These are phyloP conservation scores for Sminthurides bifidus DNA, from an alignment of 1,140 invertebrate genomes.

Conservation along the genomic window DNA sequence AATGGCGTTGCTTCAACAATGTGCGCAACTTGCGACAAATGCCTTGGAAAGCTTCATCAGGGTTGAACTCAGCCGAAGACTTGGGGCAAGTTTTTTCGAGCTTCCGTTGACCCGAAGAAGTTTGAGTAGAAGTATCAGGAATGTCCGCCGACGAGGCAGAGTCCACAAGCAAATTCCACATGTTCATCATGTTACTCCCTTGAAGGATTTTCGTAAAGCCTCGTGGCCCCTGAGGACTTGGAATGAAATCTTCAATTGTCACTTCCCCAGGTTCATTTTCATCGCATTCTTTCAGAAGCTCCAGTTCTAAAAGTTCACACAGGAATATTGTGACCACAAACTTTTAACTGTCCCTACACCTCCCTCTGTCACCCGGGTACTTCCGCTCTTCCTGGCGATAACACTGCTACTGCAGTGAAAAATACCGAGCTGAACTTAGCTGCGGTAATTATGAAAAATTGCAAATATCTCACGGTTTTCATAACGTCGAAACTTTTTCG, in stretches of 20 bases:
- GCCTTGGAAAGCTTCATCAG: conserved; percentile 17
- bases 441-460: not conserved
- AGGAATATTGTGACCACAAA: not conserved
- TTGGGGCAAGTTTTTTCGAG: not conserved
- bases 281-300: conserved; percentile 1
- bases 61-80: not conserved
- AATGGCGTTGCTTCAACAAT: conserved; percentile 18
- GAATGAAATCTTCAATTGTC: conserved; percentile 18
- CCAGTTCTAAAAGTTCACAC: conserved; percentile 9
- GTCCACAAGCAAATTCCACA: conserved; percentile 8
- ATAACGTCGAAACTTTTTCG: conserved; percentile 17
- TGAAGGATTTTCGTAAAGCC: conserved; percentile 12
- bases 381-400: no score
- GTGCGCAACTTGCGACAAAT: conserved; percentile 19
- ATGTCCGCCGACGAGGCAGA: not conserved
- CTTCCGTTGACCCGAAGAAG: not conserved
- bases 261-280: conserved; percentile 20
- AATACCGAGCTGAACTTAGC: no score
- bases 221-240: not conserved
- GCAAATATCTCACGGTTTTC: conserved; percentile 17
- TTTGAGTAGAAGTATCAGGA: not conserved
- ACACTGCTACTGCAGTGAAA: no score
- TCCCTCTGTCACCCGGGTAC: no score
- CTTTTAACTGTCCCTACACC: not conserved
- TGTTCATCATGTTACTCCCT: not conserved